Conservation (phyloP, 2,888 invertebrate genomes). For the Epinotia brunnichana region DNA sequence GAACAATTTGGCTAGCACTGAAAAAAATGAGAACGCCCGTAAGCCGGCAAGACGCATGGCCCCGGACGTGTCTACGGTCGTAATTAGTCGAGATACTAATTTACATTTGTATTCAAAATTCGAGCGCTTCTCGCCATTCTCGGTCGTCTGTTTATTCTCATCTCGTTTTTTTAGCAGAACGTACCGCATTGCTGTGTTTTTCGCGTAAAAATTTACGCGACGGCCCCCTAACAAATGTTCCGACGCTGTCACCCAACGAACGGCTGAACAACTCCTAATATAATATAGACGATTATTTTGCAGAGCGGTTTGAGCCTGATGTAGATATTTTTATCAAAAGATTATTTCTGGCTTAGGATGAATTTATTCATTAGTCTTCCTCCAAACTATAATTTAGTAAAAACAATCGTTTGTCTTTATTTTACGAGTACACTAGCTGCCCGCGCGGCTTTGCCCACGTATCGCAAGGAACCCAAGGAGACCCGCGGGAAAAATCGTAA, state of each 20-base stretch:
- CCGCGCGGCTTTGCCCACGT: too few relatives aligned
- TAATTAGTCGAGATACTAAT: constrained; percentile 84
- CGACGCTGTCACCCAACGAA: constrained; percentile 60
- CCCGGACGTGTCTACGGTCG: constrained; percentile 78
- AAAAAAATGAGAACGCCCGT: constrained; percentile 74
- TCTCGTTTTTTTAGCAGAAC: constrained; percentile 74
- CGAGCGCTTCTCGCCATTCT: constrained; percentile 81
- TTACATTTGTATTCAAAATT: constrained; percentile 85
- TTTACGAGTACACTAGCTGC: too few relatives aligned
- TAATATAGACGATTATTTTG: constrained; percentile 17
- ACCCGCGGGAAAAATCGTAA: too few relatives aligned
- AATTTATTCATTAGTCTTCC: too few relatives aligned
- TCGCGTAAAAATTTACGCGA: constrained; percentile 80
- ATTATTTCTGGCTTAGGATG: background rate
- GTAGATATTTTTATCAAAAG: background rate
- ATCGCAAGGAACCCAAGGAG: too few relatives aligned
- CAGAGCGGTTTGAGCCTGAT: background rate
- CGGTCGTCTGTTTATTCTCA: constrained; percentile 83
- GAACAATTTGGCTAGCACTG: constrained; percentile 69
- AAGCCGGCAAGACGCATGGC: constrained; percentile 82
- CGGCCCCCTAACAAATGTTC: constrained; percentile 75
- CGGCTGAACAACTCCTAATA: constrained; percentile 68
- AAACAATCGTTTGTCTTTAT: too few relatives aligned
- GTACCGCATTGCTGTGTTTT: constrained; percentile 83
- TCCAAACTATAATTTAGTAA: too few relatives aligned